Conservation (phyloP, 2,888 invertebrate species). For the Quadroppia sp. region DNA sequence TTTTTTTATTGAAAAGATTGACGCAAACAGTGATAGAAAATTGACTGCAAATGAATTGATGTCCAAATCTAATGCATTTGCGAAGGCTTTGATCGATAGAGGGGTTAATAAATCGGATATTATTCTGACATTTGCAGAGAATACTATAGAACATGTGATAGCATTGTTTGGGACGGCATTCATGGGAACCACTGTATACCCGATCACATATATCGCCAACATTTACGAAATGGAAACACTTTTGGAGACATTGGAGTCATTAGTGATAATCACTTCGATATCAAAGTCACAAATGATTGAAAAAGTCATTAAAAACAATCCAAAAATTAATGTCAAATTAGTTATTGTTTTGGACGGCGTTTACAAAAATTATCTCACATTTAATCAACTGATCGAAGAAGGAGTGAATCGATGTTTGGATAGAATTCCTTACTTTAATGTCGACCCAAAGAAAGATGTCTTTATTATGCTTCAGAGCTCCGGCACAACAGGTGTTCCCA, state of each 20-base stretch:
- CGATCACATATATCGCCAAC: not conserved
- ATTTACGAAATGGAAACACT: not conserved
- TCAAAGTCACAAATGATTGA: not conserved
- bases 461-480: not conserved
- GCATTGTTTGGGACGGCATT: not conserved
- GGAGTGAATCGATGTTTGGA: not conserved
- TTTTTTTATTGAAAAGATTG: slow-evolving; percentile 6
- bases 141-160: not conserved
- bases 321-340: not conserved
- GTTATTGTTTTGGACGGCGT: not conserved
- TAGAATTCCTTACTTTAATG: not conserved
- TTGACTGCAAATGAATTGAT: not conserved
- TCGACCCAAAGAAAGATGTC: not conserved
- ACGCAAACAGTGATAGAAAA: not conserved
- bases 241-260: not conserved
- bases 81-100: slow-evolving; percentile 1
- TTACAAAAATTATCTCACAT: not conserved
- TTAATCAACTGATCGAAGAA: not conserved
- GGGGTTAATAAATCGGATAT: slow-evolving; percentile 30
- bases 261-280: not conserved
- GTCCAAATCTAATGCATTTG: not conserved
- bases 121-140: slow-evolving; percentile 24
- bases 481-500: slow-evolving; percentile 30
- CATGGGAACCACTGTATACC: not conserved
- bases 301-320: not conserved